Evolutionary conservation across 30 jellyfish, hydroid and myxozoan species (phyloP).

Genomic region (Aurelia aurita complex sp. Pacific): DNA sequence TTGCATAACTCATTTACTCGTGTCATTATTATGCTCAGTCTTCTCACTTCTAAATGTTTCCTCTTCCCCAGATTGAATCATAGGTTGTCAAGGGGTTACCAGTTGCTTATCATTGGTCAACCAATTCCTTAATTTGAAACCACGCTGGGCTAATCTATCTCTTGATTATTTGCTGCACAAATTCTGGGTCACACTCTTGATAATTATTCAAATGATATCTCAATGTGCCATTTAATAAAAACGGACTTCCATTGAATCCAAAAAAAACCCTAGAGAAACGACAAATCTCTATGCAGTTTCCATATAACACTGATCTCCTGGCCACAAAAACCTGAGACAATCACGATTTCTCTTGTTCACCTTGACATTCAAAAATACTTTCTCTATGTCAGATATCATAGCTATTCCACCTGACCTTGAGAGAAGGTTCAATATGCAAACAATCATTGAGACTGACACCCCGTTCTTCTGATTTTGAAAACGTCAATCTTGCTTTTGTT

Average conservation of each 20-base stretch:
- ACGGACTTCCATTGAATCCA: neutral
- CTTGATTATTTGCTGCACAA: slow-evolving; percentile 8
- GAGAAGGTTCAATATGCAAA: slow-evolving; percentile 46
- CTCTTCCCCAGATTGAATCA: slow-evolving; percentile 8
- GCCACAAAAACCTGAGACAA: slow-evolving; percentile 43
- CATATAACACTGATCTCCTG: neutral
- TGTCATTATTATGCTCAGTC: slow-evolving; percentile 1
- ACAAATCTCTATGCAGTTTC: neutral
- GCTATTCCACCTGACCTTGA: slow-evolving; percentile 18
- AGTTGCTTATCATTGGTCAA: slow-evolving; percentile 1
- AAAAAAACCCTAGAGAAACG: slow-evolving; percentile 21
- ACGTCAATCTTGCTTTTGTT: no score
- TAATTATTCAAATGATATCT: slow-evolving; percentile 10
- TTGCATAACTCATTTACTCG: slow-evolving; percentile 8
- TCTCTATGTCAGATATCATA: slow-evolving; percentile 25
- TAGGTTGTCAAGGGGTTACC: neutral
- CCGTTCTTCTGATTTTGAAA: slow-evolving; percentile 18
- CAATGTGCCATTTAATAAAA: slow-evolving; percentile 19
- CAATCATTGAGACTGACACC: slow-evolving; percentile 53
- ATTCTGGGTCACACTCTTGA: slow-evolving; percentile 39
- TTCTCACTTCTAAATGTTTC: slow-evolving; percentile 6
- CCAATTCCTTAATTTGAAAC: slow-evolving; percentile 7
- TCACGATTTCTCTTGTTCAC: slow-evolving; percentile 6
- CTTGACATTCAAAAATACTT: slow-evolving; percentile 33
- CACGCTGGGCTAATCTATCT: slow-evolving; percentile 6